A percentile compares a stretch with the other conserved stretches of the same genome.
These are phyloP conservation scores for Xenopus petersii DNA, from an alignment of 2,797 vertebrate species.

Conservation along the genomic window DNA sequence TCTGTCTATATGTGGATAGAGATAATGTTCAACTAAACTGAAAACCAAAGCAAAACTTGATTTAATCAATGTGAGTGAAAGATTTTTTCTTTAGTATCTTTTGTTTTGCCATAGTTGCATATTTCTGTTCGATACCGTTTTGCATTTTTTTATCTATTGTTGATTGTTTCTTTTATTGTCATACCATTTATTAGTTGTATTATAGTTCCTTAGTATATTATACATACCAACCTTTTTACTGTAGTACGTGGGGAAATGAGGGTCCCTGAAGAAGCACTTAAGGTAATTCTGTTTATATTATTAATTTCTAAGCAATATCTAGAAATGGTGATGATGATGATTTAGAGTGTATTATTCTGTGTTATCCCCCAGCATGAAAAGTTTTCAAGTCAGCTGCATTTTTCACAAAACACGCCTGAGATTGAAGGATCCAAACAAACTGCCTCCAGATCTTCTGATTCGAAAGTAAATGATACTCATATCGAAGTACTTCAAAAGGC, in stretches of 20 bases:
- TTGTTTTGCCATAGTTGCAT: too few species aligned
- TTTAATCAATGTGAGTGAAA: too few species aligned
- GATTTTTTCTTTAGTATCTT: too few species aligned
- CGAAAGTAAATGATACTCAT: slow-evolving; percentile 58
- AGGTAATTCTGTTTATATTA: slow-evolving; percentile 68
- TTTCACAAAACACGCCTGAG: slow-evolving; percentile 83
- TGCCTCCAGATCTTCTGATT: slow-evolving; percentile 70
- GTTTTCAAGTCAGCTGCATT: slow-evolving; percentile 93
- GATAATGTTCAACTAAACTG: too few species aligned
- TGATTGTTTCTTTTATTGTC: too few species aligned
- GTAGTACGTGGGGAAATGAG: slow-evolving; percentile 92
- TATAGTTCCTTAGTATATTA: slow-evolving; percentile 74
- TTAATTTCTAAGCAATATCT: too few species aligned
- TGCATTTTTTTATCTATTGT: too few species aligned
- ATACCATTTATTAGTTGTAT: neutral
- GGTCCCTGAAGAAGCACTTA: slow-evolving; percentile 95
- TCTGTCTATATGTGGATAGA: too few species aligned
- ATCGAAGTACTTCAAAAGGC: slow-evolving; percentile 61
- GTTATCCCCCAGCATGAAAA: slow-evolving; percentile 85
- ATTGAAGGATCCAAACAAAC: slow-evolving; percentile 72
- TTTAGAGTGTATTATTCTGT: slow-evolving; percentile 12
- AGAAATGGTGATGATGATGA: too few species aligned
- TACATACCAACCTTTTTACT: slow-evolving; percentile 98
- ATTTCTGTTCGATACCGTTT: too few species aligned
- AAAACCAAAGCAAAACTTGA: too few species aligned